phyloP scores from a whole-genome alignment of 2,888 invertebrate genomes.

The Scotopteryx bipunctaria region DNA sequence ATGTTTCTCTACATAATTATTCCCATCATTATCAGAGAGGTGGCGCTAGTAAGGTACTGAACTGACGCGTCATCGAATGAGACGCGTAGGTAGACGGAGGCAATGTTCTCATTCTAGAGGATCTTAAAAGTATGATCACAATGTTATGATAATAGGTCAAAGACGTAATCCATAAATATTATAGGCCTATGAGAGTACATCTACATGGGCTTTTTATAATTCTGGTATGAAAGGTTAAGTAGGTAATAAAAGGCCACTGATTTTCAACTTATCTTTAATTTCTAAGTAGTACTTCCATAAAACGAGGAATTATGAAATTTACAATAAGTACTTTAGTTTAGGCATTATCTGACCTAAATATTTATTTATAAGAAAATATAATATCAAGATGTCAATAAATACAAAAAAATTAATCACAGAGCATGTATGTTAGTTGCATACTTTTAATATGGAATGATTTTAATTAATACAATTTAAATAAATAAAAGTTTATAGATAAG shows the following conservation, averaged over 20 bases:
- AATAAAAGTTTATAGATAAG: no score
- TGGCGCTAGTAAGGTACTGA: no score
- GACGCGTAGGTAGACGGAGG: no score
- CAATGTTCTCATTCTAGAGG: no score
- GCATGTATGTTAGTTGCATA: slow-evolving; percentile 63
- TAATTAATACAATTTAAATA: slow-evolving; percentile 41
- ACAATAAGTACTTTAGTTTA: slow-evolving; percentile 51
- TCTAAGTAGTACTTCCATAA: slow-evolving; percentile 72
- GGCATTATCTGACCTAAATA: slow-evolving; percentile 50
- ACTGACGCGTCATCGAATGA: no score
- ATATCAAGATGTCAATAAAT: slow-evolving; percentile 59
- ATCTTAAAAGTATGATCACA: no score
- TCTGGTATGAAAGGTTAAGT: background rate
- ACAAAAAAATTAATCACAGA: slow-evolving; percentile 74
- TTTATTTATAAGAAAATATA: slow-evolving; percentile 54
- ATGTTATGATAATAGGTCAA: no score
- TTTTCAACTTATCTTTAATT: slow-evolving; percentile 54
- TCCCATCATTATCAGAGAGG: no score
- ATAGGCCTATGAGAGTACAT: no score
- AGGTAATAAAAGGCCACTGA: background rate
- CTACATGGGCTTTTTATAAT: no score
- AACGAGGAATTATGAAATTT: slow-evolving; percentile 70
- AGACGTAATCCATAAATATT: no score
- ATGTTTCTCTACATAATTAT: no score
- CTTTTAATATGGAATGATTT: slow-evolving; percentile 75